Evolutionary conservation across 2,888 invertebrate species (phyloP).

Genomic region (Tipula vernalis): DNA sequence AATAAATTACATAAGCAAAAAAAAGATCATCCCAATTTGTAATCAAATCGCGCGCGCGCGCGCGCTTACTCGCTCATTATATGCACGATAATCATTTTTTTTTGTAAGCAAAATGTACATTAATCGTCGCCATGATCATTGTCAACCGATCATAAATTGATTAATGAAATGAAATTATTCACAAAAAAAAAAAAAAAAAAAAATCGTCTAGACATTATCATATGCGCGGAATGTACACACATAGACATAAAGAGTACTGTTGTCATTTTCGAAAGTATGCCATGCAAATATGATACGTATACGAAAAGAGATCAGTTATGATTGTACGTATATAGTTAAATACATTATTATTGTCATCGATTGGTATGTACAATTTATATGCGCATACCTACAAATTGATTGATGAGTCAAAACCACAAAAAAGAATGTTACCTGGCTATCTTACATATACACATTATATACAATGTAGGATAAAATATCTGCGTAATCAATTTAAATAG

Average conservation of each 20-base stretch:
- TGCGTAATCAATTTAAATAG: neutral
- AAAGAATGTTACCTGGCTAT: neutral
- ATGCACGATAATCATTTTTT: neutral
- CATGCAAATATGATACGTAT: neutral
- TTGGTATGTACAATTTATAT: neutral
- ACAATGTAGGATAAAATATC: neutral
- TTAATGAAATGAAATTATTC: neutral
- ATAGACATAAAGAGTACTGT: neutral
- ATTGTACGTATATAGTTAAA: neutral
- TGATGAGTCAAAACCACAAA: neutral
- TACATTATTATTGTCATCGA: neutral
- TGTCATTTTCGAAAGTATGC: neutral
- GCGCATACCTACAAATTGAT: neutral
- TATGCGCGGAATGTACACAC: neutral
- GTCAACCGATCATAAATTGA: neutral
- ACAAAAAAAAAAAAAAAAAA: neutral
- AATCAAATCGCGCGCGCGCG: neutral
- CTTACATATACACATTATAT: neutral
- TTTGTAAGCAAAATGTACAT: neutral
- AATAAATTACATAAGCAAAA: neutral
- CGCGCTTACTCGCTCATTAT: neutral
- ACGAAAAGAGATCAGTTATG: neutral
- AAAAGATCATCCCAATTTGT: neutral
- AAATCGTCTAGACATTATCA: neutral
- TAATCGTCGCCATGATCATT: slow-evolving; percentile 4